phyloP scores from a whole-genome alignment of 2,113 vertebrate species.

The Corynorhinus townsendii region DNA sequence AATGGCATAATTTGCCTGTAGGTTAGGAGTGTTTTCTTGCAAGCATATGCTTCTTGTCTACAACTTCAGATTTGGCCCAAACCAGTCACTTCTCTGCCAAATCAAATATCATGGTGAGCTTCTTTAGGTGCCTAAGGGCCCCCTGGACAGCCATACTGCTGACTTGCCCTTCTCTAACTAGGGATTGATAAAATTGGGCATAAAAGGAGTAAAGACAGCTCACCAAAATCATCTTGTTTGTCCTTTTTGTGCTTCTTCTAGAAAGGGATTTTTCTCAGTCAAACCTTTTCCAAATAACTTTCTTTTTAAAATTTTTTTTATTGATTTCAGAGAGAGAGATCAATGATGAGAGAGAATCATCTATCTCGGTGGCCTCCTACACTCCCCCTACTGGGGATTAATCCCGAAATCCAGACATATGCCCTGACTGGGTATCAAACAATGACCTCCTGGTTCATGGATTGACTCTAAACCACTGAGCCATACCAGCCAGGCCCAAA shows the following conservation, averaged over 20 bases:
- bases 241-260: conserved; percentile 79
- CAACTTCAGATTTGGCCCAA: conserved; percentile 57
- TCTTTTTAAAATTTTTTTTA: no score
- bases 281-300: conserved; percentile 72
- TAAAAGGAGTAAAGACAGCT: background rate
- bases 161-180: conserved; percentile 46
- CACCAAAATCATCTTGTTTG: conserved; percentile 48
- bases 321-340: no score
- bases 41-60: conserved; percentile 38
- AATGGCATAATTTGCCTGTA: conserved; percentile 40
- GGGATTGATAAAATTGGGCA: background rate
- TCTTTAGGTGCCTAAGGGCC: background rate
- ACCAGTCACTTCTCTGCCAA: conserved; percentile 64
- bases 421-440: no score
- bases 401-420: no score
- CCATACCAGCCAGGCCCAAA: conserved; percentile 59
- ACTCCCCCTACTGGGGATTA: no score
- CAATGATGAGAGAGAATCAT: no score
- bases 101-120: conserved; percentile 74
- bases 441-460: no score
- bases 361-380: no score
- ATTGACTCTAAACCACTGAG: no score
- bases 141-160: background rate
- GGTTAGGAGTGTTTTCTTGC: conserved; percentile 56
- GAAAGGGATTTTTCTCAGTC: conserved; percentile 83